Conservation (phyloP, 2,888 invertebrate genomes). For the Nomada hirtipes region DNA sequence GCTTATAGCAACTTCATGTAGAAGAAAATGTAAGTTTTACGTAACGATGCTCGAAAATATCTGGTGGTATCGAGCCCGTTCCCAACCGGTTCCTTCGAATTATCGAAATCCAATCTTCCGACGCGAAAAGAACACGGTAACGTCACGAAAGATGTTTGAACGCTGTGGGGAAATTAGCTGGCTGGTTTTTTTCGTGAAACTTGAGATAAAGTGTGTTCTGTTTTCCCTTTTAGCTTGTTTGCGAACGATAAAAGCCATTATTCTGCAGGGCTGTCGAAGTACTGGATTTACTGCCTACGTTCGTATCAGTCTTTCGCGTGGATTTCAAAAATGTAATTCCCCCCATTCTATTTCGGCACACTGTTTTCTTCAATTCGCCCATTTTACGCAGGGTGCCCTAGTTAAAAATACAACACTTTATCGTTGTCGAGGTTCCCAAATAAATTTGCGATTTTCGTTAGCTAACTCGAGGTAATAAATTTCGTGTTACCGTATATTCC, state of each 20-base stretch:
- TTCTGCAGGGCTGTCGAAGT: background rate
- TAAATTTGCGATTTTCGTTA: too few relatives aligned
- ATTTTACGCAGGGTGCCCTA: background rate
- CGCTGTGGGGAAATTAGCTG: constrained; percentile 31
- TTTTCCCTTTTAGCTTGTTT: background rate
- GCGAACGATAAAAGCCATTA: background rate
- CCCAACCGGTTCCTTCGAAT: constrained; percentile 44
- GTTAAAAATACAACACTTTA: too few relatives aligned
- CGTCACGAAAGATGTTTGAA: background rate
- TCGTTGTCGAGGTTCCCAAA: too few relatives aligned
- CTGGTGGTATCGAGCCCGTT: constrained; percentile 29
- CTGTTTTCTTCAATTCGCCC: too few relatives aligned
- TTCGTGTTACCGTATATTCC: too few relatives aligned
- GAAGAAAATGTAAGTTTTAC: constrained; percentile 1
- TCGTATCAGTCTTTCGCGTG: constrained; percentile 4
- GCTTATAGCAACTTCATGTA: too few relatives aligned
- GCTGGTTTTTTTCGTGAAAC: constrained; percentile 12
- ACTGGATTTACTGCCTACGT: background rate
- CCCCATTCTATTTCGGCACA: too few relatives aligned
- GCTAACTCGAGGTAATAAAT: too few relatives aligned
- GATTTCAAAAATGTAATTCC: background rate
- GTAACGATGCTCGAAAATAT: constrained; percentile 23
- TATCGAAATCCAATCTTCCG: constrained; percentile 4
- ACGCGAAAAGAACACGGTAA: constrained; percentile 13
- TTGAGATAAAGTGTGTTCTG: background rate